A percentile compares a stretch with the other conserved stretches of the same genome.
These are phyloP conservation scores for Cardiocondyla obscurior DNA, from an alignment of 1,140 invertebrate species.

Conservation along the genomic window DNA sequence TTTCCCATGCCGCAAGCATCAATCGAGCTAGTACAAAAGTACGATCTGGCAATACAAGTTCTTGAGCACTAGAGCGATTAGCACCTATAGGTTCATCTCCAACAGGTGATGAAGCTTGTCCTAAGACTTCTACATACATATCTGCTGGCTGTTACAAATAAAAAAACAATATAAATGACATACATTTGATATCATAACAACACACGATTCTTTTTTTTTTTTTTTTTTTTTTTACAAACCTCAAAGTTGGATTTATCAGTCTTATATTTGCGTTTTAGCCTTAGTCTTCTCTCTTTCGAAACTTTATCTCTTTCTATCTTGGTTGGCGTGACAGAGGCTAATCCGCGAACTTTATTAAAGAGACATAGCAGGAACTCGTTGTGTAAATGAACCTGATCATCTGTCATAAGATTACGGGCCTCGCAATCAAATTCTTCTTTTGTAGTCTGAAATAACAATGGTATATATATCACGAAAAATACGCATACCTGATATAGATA, in stretches of 20 bases:
- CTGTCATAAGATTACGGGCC: conserved; percentile 87
- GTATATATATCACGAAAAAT: background rate
- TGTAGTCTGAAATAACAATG: conserved; percentile 83
- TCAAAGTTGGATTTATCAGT: conserved; percentile 89
- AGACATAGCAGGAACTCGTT: conserved; percentile 93
- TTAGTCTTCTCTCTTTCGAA: conserved; percentile 83
- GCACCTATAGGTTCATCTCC: conserved; percentile 83
- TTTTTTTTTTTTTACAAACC: conserved; percentile 82
- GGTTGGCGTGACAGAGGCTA: conserved; percentile 85
- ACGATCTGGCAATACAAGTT: conserved; percentile 89
- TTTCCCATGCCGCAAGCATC: conserved; percentile 92
- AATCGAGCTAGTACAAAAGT: conserved; percentile 91
- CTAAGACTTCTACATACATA: conserved; percentile 81
- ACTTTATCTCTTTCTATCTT: conserved; percentile 77
- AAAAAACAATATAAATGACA: conserved; percentile 8
- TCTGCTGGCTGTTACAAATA: conserved; percentile 76
- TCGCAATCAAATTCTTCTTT: conserved; percentile 93
- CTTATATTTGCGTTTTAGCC: conserved; percentile 85
- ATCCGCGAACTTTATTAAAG: conserved; percentile 90
- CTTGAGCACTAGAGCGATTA: conserved; percentile 86
- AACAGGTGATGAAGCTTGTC: conserved; percentile 80
- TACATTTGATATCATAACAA: background rate
- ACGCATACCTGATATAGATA: background rate
- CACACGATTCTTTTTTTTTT: too few relatives aligned
- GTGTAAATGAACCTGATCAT: conserved; percentile 90